Evolutionary conservation across 2,113 vertebrate genomes (phyloP).

Genomic region (Sylvia atricapilla): DNA sequence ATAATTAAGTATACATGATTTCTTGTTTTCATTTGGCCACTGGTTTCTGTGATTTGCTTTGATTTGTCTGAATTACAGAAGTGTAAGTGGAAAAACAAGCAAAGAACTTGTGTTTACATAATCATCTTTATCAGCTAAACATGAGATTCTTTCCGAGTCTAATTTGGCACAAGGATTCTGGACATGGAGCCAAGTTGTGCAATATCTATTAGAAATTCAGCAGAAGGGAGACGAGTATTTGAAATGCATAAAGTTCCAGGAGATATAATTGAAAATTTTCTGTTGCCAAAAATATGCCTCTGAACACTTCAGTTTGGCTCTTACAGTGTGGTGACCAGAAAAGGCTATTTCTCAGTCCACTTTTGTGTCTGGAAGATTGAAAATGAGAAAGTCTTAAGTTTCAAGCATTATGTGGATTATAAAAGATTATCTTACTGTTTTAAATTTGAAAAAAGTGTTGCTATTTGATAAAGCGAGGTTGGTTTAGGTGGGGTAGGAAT

Average conservation of each 20-base stretch:
- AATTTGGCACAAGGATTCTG: not conserved
- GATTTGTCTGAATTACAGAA: not conserved
- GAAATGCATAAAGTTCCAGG: not conserved
- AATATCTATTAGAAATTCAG: not conserved
- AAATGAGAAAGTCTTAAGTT: not conserved
- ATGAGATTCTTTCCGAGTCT: not conserved
- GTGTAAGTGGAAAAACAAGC: not conserved
- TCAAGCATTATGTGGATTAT: not conserved
- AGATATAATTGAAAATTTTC: not conserved
- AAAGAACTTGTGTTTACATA: not conserved
- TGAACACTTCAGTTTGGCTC: not conserved
- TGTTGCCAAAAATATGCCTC: not conserved
- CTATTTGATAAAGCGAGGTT: not conserved
- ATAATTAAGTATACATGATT: not conserved
- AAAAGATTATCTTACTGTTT: not conserved
- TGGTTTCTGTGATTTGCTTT: not conserved
- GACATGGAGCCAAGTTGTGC: not conserved
- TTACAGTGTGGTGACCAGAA: not conserved
- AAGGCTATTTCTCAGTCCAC: not conserved
- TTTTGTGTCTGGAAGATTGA: not conserved
- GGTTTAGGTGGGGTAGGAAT: not conserved
- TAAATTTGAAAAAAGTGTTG: not conserved
- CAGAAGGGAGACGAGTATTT: not conserved
- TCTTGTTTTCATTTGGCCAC: not conserved
- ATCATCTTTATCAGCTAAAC: not conserved